Percentiles rank a stretch among this genome's conserved stretches.
Conservation (phyloP, 2,888 invertebrate genomes). For the Steinernema hermaphroditum region DNA sequence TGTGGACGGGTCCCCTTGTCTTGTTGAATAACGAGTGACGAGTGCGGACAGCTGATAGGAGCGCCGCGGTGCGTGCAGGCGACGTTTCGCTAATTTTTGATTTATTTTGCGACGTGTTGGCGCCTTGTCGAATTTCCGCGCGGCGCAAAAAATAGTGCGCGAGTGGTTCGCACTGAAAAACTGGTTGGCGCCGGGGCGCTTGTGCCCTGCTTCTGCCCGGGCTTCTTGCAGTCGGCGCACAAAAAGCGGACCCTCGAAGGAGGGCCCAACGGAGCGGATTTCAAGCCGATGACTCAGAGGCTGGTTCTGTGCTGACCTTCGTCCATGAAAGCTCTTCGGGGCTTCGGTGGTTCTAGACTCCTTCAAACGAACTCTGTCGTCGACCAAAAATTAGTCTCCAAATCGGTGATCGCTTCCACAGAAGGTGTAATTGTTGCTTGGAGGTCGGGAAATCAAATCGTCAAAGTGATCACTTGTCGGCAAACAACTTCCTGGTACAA, state of each 20-base stretch:
- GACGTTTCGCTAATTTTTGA: conserved; percentile 29
- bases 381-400: too few species aligned
- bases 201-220: neutral
- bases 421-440: too few species aligned
- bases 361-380: too few species aligned
- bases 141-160: conserved; percentile 31
- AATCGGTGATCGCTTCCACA: too few species aligned
- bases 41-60: conserved; percentile 16
- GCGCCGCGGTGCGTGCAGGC: conserved; percentile 23
- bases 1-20: conserved; percentile 22
- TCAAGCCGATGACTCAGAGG: too few species aligned
- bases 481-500: too few species aligned
- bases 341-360: too few species aligned
- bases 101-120: conserved; percentile 30
- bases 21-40: conserved; percentile 22
- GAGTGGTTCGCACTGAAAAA: conserved; percentile 6
- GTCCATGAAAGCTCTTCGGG: neutral
- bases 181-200: conserved; percentile 7
- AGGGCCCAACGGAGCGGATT: neutral
- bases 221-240: neutral
- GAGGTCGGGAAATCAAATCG: too few species aligned
- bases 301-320: neutral
- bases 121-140: conserved; percentile 28
- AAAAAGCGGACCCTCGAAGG: neutral
- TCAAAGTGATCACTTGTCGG: too few species aligned